A percentile compares a stretch with the other conserved stretches of the same genome.
phyloP scores from a whole-genome alignment of 2,888 invertebrate genomes.

The Athrips mouffetella region DNA sequence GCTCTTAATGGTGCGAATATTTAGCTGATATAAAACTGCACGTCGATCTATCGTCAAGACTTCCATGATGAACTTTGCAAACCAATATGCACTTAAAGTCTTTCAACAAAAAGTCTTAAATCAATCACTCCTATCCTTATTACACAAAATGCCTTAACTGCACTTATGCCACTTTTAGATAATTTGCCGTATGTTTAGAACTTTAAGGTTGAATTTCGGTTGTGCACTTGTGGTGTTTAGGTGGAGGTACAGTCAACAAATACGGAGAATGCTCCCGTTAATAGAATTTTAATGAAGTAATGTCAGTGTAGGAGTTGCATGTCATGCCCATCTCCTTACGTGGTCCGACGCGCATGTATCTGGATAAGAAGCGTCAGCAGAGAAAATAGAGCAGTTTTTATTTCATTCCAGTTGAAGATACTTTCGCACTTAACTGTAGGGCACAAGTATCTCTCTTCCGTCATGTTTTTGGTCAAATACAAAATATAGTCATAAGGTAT shows the following conservation, averaged over 20 bases:
- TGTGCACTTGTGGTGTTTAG: constrained; percentile 21
- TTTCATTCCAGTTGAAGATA: neutral
- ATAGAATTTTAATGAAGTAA: constrained; percentile 79
- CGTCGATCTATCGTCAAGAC: constrained; percentile 46
- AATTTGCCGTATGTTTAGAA: constrained; percentile 10
- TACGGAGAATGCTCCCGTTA: constrained; percentile 74
- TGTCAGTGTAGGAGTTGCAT: constrained; percentile 70
- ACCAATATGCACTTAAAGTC: constrained; percentile 30
- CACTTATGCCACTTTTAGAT: constrained; percentile 13
- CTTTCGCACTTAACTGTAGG: too few relatives aligned
- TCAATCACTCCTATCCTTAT: constrained; percentile 8
- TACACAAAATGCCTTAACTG: constrained; percentile 17
- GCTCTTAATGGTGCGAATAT: too few relatives aligned
- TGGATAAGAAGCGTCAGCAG: constrained; percentile 41
- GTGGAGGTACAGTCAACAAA: constrained; percentile 26
- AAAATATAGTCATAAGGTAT: too few relatives aligned
- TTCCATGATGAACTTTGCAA: constrained; percentile 42
- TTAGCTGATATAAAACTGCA: constrained; percentile 46
- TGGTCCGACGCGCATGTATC: constrained; percentile 57
- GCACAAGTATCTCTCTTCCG: too few relatives aligned
- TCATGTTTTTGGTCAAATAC: too few relatives aligned
- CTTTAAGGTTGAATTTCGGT: constrained; percentile 27
- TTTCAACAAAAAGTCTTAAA: constrained; percentile 22
- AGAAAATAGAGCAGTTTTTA: constrained; percentile 33
- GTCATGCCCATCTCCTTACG: constrained; percentile 75